A percentile compares a stretch with the other conserved stretches of the same genome.
Evolutionary conservation across 2,888 invertebrate species (phyloP).

Genomic region (Monopis laevigella): DNA sequence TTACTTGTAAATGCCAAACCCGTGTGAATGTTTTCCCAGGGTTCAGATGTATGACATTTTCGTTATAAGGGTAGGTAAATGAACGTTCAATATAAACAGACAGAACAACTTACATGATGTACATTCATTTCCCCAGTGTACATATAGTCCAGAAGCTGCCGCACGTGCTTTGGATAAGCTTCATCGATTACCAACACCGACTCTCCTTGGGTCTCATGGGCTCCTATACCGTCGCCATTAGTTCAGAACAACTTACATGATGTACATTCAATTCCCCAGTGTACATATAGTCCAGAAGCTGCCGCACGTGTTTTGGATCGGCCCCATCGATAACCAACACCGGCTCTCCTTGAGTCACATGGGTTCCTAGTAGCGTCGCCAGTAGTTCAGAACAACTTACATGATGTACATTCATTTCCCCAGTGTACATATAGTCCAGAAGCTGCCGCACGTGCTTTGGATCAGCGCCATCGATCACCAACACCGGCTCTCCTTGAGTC

Average conservation of each 20-base stretch:
- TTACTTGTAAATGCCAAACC: too few relatives aligned
- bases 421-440: conserved; percentile 95
- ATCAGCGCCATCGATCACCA: conserved; percentile 78
- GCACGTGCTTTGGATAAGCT: conserved; percentile 66
- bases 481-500: conserved; percentile 68
- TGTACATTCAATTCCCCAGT: conserved; percentile 95
- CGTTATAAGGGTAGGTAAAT: too few relatives aligned
- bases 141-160: conserved; percentile 93
- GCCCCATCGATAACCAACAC: conserved; percentile 84
- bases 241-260: conserved; percentile 91
- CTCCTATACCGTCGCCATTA: conserved; percentile 87
- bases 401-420: conserved; percentile 94
- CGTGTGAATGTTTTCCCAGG: too few relatives aligned
- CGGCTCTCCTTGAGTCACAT: conserved; percentile 71
- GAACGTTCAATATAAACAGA: too few relatives aligned
- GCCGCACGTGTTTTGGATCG: conserved; percentile 71
- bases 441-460: conserved; percentile 77
- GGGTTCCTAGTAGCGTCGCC: conserved; percentile 92
- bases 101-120: conserved; percentile 79
- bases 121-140: conserved; percentile 96
- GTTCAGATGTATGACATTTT: too few relatives aligned
- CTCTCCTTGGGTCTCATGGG: conserved; percentile 77
- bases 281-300: conserved; percentile 94
- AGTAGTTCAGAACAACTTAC: too few relatives aligned
- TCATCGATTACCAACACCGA: conserved; percentile 84